Evolutionary conservation across 2,113 vertebrate species (phyloP).

Genomic region (Notarius quadriscutis): DNA sequence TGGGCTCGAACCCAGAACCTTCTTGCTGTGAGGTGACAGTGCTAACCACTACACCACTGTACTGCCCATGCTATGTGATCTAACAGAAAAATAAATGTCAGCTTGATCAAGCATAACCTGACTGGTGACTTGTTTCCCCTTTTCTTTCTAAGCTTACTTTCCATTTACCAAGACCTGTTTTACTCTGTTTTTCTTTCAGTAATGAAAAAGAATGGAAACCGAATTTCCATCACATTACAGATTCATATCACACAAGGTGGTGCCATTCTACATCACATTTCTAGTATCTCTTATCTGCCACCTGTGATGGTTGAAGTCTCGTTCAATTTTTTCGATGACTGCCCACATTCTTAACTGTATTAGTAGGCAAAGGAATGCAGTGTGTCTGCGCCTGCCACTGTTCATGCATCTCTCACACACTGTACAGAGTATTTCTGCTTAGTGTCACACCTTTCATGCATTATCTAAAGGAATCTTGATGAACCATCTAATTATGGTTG

Average conservation of each 20-base stretch:
- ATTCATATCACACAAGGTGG: constrained; percentile 27
- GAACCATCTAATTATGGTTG: constrained; percentile 1
- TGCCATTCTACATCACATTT: background rate
- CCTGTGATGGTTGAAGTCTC: constrained; percentile 16
- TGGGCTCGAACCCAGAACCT: too few species aligned
- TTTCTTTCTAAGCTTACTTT: constrained; percentile 27
- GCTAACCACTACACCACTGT: too few species aligned
- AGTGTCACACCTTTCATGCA: background rate
- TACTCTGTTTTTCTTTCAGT: constrained; percentile 44
- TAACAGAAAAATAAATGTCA: constrained; percentile 25
- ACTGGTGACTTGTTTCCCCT: constrained; percentile 27
- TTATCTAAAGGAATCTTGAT: constrained; percentile 16
- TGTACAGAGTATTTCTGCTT: constrained; percentile 6
- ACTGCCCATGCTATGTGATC: background rate
- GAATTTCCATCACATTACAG: constrained; percentile 23
- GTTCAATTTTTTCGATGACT: background rate
- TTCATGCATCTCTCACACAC: background rate
- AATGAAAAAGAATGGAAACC: constrained; percentile 27
- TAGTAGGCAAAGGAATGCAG: constrained; percentile 34
- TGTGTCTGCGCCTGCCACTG: constrained; percentile 13
- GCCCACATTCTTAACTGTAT: constrained; percentile 43
- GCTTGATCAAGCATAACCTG: constrained; percentile 51
- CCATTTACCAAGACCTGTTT: constrained; percentile 28
- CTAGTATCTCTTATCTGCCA: constrained; percentile 27
- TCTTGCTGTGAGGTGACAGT: too few species aligned